Percentiles rank a stretch among this genome's conserved stretches.
phyloP scores from a whole-genome alignment of 2,888 invertebrate genomes.

The Dysmachus trigonus region DNA sequence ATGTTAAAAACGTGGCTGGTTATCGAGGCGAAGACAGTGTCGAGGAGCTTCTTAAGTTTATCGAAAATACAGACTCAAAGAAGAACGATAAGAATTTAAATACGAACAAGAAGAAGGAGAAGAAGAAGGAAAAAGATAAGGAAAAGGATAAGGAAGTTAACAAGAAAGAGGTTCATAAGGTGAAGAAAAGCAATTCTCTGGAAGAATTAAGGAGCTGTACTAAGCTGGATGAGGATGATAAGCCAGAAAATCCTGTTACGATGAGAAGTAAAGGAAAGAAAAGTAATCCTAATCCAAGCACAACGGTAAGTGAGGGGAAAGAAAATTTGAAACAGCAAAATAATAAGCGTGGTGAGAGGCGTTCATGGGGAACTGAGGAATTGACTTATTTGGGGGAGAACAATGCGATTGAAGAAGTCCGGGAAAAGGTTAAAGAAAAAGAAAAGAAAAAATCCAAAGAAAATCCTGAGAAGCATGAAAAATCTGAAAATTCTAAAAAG shows the following conservation, averaged over 20 bases:
- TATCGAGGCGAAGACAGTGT: conserved; percentile 82
- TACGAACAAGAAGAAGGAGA: conserved; percentile 65
- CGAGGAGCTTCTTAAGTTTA: conserved; percentile 79
- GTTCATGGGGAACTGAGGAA: conserved; percentile 76
- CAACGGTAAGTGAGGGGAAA: conserved; percentile 34
- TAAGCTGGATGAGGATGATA: conserved; percentile 75
- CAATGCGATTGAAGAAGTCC: conserved; percentile 53
- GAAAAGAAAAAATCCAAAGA: conserved; percentile 52
- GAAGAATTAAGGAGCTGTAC: conserved; percentile 81
- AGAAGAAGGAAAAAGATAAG: conserved; percentile 64
- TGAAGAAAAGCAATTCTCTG: conserved; percentile 79
- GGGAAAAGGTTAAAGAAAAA: conserved; percentile 53
- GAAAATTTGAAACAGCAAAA: conserved; percentile 40
- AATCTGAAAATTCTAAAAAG: conserved; percentile 36
- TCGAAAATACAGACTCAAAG: conserved; percentile 70
- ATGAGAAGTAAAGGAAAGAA: conserved; percentile 56
- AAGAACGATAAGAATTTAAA: conserved; percentile 66
- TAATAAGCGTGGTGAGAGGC: conserved; percentile 64
- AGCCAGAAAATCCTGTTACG: conserved; percentile 58
- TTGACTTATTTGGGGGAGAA: conserved; percentile 65
- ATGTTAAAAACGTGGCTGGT: conserved; percentile 74
- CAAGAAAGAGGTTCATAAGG: conserved; percentile 61
- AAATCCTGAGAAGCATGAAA: conserved; percentile 46
- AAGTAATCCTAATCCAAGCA: not conserved
- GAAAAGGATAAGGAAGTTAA: conserved; percentile 57